Base-by-base conservation (phyloP, 1,140 invertebrate genomes). In the Dysdera silvatica region DNA sequence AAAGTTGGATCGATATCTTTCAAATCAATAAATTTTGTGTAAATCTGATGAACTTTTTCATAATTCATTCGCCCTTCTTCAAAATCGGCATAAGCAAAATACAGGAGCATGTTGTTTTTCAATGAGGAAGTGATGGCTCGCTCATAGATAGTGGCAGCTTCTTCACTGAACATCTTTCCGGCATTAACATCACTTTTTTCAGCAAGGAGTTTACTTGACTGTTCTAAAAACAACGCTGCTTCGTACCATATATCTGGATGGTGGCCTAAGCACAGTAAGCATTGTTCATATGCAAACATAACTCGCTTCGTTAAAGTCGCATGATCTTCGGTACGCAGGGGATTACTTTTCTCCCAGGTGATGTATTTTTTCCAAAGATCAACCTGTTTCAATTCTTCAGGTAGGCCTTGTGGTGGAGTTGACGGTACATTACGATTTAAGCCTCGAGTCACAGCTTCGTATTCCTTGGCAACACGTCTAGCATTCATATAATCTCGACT, bases 361-460 rank as follows among this genome's bases (percentile, higher is more conserved):
- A 99, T 98, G 72, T 98, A 99, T 72, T 97, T 97, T 76, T 97
- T 97, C 96, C 97, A 99, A n/a, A 98, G 74, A 71, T 98, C 94
- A 51, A 97, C 91, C 81, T 96, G 94, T 80, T 93, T 94, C 51
- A 87, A 80, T 80, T 98, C 93, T 76, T 98, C 93, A 3, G 88
- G 83, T 65, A 86, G 85, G 40, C 91, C 87, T 28, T 65, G 89
- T 0, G 95, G 95, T 33, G 95, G 95, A 2, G 95, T 84, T 49
- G 93, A 94, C 0, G 95, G 94, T 65, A 89, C 84, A 78, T 93
- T 95, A 55, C 93, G 82, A 75, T 98, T 98, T 0, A 99, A 78
- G 1, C 95, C 95, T 72, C 95, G 82, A 0, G 95, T 98, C 28
- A 94, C 86, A 0, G 87, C 88, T 78, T 99, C 96, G 71, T 97